Base-by-base conservation (phyloP, 2,113 vertebrate genomes). In the Malaclemys terrapin region DNA sequence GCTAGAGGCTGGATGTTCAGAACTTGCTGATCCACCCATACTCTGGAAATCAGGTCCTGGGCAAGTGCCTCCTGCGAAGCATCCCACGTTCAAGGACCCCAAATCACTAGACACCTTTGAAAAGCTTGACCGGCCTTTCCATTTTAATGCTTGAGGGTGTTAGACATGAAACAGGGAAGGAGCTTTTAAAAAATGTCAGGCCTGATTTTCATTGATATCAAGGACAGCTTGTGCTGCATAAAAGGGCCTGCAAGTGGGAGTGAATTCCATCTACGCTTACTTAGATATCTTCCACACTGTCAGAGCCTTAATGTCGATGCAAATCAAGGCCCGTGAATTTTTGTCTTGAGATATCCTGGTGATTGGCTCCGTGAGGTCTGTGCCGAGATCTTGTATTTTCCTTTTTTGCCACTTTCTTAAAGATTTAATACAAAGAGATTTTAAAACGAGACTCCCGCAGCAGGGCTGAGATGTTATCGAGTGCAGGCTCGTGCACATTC, bases 401-500 rank as follows among this genome's bases (percentile, higher is more conserved):
- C 20, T 24, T 38, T 75, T 75, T 75, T 24, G 19, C 69, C 16
- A 5, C 69, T 42, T 52, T 76, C 47, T 80, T 82, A 91, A 69
- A 84, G 93, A 88, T 94, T 85, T 90, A 96, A 93, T 97, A 91
- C 96, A 86, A 89, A 69, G 75, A 59, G 88, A 87, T 89, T 82
- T 87, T 91, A 85, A 24, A 9, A 8, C 24, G 50, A 82, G 84
- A 42, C 8, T 38, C 8, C 75, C 89, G 47, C 88, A 95, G 84
- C 80, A 62, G 79, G 85, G 80, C 89, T 91, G 56, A 69, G 65
- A 16, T 8, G 20, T 78, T 42, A 17, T 87, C 84, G 84, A 88
- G 79, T 8, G n/a, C 45, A 80, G 59, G 54, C 94, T 95, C 82
- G 2, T 24, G 31, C 69, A 75, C 69, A 11, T 27, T 59, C 49